Percentiles rank a stretch among this genome's conserved stretches.
Evolutionary conservation across 2,888 invertebrate genomes (phyloP).

Genomic region (Lathronympha strigana): DNA sequence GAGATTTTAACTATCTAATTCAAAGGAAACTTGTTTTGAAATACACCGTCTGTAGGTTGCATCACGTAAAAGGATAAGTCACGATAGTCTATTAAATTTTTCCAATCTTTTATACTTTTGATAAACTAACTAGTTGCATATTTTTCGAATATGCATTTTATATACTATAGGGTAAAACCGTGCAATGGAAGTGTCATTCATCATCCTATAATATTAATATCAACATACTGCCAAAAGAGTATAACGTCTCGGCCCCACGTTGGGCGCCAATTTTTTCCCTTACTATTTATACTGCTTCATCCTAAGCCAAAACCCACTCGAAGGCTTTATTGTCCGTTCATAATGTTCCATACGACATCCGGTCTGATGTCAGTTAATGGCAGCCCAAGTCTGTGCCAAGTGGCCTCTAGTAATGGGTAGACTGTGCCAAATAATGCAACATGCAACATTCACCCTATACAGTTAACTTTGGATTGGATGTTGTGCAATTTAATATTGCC

Average conservation of each 20-base stretch:
- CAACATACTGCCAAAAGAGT: constrained; percentile 18
- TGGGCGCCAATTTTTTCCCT: constrained; percentile 58
- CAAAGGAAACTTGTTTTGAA: no score
- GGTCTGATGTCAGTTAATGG: constrained; percentile 78
- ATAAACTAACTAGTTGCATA: no score
- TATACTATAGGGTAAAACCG: neutral
- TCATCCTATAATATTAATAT: constrained; percentile 7
- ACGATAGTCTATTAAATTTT: no score
- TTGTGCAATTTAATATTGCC: constrained; percentile 37
- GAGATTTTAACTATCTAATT: no score
- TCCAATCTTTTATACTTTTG: no score
- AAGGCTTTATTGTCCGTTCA: constrained; percentile 77
- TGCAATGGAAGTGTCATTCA: neutral
- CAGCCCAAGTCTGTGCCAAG: constrained; percentile 69
- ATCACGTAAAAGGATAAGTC: no score
- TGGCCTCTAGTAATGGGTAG: constrained; percentile 67
- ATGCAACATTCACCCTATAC: constrained; percentile 52
- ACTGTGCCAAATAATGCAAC: constrained; percentile 73
- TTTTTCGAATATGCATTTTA: no score
- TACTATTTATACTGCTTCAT: constrained; percentile 39
- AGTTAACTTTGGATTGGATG: constrained; percentile 35
- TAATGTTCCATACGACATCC: constrained; percentile 78
- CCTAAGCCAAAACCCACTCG: constrained; percentile 57
- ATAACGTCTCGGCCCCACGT: constrained; percentile 28
- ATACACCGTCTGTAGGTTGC: no score